Base-by-base conservation (phyloP, 1,140 invertebrate genomes). In the Drosophila dunni region DNA sequence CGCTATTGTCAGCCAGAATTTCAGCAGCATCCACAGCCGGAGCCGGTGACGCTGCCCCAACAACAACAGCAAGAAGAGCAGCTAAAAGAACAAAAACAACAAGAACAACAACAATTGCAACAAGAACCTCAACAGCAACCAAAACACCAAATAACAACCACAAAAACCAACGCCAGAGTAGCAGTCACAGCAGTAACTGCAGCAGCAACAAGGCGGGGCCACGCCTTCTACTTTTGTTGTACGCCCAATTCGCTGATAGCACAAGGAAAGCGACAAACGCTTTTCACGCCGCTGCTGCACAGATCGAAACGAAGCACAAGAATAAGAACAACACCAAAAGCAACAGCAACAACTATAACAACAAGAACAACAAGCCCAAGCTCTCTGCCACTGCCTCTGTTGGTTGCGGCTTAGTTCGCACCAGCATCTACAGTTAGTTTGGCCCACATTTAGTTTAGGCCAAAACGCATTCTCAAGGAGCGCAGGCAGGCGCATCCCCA, bases 391-490 rank as follows among this genome's bases (percentile, higher is more conserved):
- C 78, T 65, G 78, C 64, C 69, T 56, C 67, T 64, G 78, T 78
- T 75, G 66, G 79, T 63, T 83, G 83, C 77, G 63, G 79, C 77
- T 78, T 86, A 86, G 65, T 40, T 67, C 58, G 79, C 68, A n/a
- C 58, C 74, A 73, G 73, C 42, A 46, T 42, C 58, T 44, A 24
- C 48, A 71, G 58, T 64, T 78, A 78, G 74, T 68, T 70, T 29
- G 24, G 70, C 36, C 56, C 46, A 48, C 15, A 38, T 38, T 38
- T 38, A 44, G 40, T 44, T 45, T 34, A 45, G 15, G 62, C 54
- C 48, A 51, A 57, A 8, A 48, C 24, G 17, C 34, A 65, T 60
- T 48, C 33, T 58, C 53, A 70, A 75, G 67, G 53, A 50, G 34
- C 40, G 62, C 69, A 70, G 48, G 46, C 15, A 50, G 36, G 40